Evolutionary conservation across 1,140 invertebrate genomes (phyloP), one percentile per base, ranked within the genome.

Genomic region (Nephila pilipes): DNA sequence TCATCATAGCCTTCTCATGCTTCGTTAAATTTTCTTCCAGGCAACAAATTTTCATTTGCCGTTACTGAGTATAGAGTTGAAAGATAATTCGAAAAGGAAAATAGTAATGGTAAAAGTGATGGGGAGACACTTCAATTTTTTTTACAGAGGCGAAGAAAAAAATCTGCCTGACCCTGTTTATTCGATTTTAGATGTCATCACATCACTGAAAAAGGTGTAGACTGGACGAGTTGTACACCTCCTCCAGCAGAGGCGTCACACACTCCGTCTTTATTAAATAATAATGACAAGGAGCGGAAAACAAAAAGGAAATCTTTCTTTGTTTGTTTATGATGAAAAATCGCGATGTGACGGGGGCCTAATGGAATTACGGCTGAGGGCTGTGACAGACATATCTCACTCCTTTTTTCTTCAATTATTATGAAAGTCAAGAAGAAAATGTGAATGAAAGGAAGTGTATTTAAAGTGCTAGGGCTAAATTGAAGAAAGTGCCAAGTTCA

Each of bases 251-350:
- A 25, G 38, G 58, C 69, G 36, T 55, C 20, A 81, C 87, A 55
- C 60, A 36, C 85, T 87, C 63, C 65, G 36, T 83, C 79, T 83
- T 81, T 92, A 92, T 92, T 92, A 92, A 92, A 92, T 92, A 85
- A 92, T 65, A 92, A 79, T 38, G 89, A 90, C 29, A 90, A 29
- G 89, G 32, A 36, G 75, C n/a, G 69, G 29, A 79, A 54, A 75
- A 88, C 20, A 65, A 25, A 65, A 36, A 36, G 63, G 79, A 89
- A 79, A 57, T 75, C 69, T 20, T 54, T 57, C n/a, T 32, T 57
- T 81, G 29, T 58, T 90, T 80, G 88, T 81, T 85, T 85, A 92
- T 85, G 81, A 92, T 92, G 90, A 85, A 92, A 92, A 92, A 92
- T 92, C 81, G 63, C 38, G 22, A 63, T 69, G 36, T 57, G 60